Evolutionary conservation across 1,140 invertebrate species (phyloP).

Genomic region (Triops longicaudatus): DNA sequence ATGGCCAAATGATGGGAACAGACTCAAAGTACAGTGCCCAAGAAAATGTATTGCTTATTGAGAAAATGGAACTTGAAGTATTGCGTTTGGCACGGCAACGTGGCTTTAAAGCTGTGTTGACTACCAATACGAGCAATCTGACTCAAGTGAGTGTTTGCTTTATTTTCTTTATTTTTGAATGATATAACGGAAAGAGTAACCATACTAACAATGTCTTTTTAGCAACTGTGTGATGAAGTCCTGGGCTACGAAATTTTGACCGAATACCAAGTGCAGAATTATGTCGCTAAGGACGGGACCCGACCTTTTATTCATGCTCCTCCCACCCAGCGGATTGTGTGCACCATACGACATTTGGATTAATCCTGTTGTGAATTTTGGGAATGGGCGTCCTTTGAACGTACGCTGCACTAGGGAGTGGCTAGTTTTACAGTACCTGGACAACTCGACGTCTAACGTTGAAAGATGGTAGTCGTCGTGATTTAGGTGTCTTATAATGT

Average conservation of each 20-base stretch:
- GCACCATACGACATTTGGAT: background rate
- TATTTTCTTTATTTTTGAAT: background rate
- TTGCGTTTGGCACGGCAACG: constrained; percentile 53
- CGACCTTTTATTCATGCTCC: constrained; percentile 62
- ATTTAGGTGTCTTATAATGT: no score
- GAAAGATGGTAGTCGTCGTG: no score
- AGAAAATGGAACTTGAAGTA: constrained; percentile 64
- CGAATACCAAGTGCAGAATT: constrained; percentile 72
- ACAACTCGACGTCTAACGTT: no score
- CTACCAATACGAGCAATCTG: constrained; percentile 73
- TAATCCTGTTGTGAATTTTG: background rate
- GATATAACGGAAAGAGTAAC: constrained; percentile 27
- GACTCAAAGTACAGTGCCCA: constrained; percentile 49
- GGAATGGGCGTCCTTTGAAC: background rate
- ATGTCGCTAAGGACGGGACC: constrained; percentile 56
- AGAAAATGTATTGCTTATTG: constrained; percentile 67
- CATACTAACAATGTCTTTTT: no score
- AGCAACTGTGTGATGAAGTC: constrained; percentile 71
- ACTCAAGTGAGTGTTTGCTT: constrained; percentile 55
- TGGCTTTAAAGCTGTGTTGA: constrained; percentile 64
- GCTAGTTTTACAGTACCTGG: background rate
- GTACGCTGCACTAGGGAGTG: background rate
- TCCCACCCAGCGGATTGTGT: constrained; percentile 48
- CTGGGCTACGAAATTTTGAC: constrained; percentile 65
- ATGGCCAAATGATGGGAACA: constrained; percentile 54